A percentile compares a stretch with the other conserved stretches of the same genome.
phyloP scores from a whole-genome alignment of 2,113 vertebrate genomes.

The Lates calcarifer region DNA sequence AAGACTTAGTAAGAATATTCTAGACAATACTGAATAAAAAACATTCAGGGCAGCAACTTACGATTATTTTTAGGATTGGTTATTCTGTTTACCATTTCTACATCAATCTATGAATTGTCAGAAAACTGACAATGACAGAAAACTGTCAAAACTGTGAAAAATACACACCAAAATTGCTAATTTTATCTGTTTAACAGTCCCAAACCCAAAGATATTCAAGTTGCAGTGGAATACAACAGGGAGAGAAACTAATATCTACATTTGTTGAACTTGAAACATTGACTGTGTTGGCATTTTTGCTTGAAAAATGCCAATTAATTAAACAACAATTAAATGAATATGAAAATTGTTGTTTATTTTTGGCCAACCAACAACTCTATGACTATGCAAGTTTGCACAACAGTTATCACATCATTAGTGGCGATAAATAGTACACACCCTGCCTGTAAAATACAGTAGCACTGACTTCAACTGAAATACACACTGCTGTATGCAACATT shows the following conservation, averaged over 20 bases:
- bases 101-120: not conserved
- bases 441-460: not conserved
- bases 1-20: not conserved
- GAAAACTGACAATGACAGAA: no score
- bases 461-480: not conserved
- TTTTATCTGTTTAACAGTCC: no score
- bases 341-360: no score
- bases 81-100: not conserved
- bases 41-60: not conserved
- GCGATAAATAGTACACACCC: not conserved
- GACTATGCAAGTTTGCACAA: not conserved
- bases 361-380: not conserved
- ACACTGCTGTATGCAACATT: not conserved
- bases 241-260: not conserved
- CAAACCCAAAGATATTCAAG: not conserved
- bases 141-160: not conserved
- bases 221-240: not conserved
- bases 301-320: no score
- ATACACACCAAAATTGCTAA: not conserved
- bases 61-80: not conserved
- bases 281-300: no score
- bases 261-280: not conserved
- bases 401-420: not conserved
- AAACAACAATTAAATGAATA: no score
- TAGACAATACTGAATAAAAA: not conserved